These are phyloP conservation scores for Penelope pileata DNA, from an alignment of 2,113 vertebrate species.

Conservation along the genomic window DNA sequence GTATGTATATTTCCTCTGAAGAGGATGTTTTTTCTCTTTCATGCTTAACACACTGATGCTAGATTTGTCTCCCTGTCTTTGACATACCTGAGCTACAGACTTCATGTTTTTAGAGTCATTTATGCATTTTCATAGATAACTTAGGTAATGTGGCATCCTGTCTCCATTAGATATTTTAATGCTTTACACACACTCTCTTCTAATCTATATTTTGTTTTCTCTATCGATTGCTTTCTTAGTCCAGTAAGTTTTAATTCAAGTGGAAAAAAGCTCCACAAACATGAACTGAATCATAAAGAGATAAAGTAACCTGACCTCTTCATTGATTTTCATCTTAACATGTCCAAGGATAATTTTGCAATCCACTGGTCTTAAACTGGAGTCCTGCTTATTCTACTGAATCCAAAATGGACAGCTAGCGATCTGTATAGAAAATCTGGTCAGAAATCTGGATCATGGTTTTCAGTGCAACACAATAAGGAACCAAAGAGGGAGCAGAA, in stretches of 20 bases:
- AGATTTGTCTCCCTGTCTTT: too few species aligned
- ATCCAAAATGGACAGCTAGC: not conserved
- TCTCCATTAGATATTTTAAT: not conserved
- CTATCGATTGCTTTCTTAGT: not conserved
- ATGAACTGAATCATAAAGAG: not conserved
- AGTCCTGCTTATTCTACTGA: not conserved
- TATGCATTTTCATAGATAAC: not conserved
- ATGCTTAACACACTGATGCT: too few species aligned
- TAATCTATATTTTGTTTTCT: not conserved
- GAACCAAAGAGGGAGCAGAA: not conserved
- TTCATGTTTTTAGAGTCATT: not conserved
- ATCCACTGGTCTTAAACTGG: not conserved
- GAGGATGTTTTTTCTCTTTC: too few species aligned
- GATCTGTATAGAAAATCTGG: not conserved
- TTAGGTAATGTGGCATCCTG: not conserved
- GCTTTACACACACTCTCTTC: not conserved
- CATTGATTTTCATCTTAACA: not conserved
- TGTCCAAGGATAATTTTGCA: not conserved
- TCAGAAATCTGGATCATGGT: too few species aligned
- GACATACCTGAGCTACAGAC: too few species aligned
- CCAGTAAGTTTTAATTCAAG: not conserved
- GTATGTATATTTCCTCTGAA: too few species aligned
- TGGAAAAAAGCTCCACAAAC: not conserved
- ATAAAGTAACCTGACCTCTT: not conserved
- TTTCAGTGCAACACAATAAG: rapidly evolving